These are phyloP conservation scores for Cecidostiba fungosa DNA, from an alignment of 2,888 invertebrate species.

Conservation along the genomic window DNA sequence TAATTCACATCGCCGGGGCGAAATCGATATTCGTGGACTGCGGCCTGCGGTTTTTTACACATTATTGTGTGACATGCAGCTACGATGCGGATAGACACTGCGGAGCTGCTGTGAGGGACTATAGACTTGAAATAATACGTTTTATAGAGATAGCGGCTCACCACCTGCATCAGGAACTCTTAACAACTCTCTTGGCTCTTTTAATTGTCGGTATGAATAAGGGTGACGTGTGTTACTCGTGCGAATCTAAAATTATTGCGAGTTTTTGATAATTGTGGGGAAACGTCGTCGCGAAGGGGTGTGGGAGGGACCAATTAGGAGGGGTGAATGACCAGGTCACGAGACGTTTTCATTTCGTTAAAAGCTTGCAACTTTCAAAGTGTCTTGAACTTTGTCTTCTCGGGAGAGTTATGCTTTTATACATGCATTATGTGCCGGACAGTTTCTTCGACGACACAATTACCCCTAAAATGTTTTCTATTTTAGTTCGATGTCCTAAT, in stretches of 20 bases:
- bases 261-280: background rate
- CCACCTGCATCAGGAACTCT: background rate
- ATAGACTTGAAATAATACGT: background rate
- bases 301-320: background rate
- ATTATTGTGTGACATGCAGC: conserved; percentile 1
- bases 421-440: background rate
- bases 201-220: background rate
- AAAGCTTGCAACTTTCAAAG: background rate
- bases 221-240: background rate
- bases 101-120: background rate
- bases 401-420: background rate
- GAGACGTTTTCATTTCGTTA: background rate
- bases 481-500: background rate
- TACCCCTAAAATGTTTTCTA: background rate
- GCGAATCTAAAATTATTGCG: background rate
- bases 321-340: background rate
- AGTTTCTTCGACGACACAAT: background rate
- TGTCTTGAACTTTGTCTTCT: background rate
- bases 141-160: background rate
- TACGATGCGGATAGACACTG: background rate
- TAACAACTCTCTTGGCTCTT: too few species aligned
- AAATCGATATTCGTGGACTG: conserved; percentile 67
- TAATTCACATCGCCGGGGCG: conserved; percentile 67
- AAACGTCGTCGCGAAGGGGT: background rate
- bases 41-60: conserved; percentile 39